Evolutionary conservation across 2,888 invertebrate species (phyloP).

Genomic region (Latrodectus elegans): DNA sequence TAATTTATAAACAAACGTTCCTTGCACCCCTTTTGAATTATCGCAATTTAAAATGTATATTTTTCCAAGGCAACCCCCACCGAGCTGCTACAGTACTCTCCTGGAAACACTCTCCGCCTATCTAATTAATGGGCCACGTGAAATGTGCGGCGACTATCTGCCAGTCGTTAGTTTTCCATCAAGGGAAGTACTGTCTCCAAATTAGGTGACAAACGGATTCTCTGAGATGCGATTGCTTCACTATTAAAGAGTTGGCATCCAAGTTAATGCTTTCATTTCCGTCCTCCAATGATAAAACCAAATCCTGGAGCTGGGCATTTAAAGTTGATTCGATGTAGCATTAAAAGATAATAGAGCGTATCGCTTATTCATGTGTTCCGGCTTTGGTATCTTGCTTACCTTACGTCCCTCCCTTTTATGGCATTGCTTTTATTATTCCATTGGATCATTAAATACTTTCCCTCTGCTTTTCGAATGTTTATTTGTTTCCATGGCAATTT

Average conservation of each 20-base stretch:
- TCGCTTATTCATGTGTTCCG: constrained; percentile 14
- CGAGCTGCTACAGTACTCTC: not conserved
- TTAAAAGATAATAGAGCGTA: constrained; percentile 41
- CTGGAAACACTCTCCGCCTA: not conserved
- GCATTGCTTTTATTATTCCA: too few relatives aligned
- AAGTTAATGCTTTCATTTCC: constrained; percentile 57
- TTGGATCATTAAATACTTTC: too few relatives aligned
- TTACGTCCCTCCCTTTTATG: too few relatives aligned
- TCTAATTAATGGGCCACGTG: constrained; percentile 50
- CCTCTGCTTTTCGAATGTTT: too few relatives aligned
- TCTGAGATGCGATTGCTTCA: constrained; percentile 22
- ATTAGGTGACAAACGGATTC: constrained; percentile 50
- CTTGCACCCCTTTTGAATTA: too few relatives aligned
- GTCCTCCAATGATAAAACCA: constrained; percentile 34
- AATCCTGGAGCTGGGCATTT: constrained; percentile 48
- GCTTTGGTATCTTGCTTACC: not conserved
- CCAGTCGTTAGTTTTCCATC: constrained; percentile 50
- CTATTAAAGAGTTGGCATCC: constrained; percentile 37
- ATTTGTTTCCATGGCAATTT: too few relatives aligned
- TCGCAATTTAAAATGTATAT: too few relatives aligned
- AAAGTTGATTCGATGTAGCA: constrained; percentile 36
- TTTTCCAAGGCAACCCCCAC: not conserved
- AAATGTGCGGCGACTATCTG: constrained; percentile 33
- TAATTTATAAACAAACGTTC: too few relatives aligned
- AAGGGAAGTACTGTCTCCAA: constrained; percentile 21